Percentiles rank a stretch among this genome's conserved stretches.
These are phyloP conservation scores for Agrochola lychnidis DNA, from an alignment of 2,888 invertebrate genomes.

Conservation along the genomic window DNA sequence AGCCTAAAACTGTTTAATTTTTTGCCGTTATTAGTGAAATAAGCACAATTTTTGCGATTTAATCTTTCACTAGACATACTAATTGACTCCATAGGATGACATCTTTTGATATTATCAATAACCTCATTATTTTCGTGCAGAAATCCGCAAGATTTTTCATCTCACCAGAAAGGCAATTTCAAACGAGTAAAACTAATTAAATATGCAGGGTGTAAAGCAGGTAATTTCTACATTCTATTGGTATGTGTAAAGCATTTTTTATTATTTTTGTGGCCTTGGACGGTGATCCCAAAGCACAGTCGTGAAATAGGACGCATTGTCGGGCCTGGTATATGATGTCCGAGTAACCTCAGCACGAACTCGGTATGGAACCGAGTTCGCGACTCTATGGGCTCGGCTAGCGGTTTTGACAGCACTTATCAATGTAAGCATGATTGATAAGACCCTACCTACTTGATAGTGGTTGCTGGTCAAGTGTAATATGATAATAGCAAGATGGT, in stretches of 20 bases:
- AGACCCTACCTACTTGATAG: constrained; percentile 29
- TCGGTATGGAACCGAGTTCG: constrained; percentile 81
- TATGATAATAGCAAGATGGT: constrained; percentile 27
- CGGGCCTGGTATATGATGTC: constrained; percentile 82
- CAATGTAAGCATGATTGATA: constrained; percentile 40
- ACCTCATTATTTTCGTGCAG: not conserved
- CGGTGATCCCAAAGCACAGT: constrained; percentile 87
- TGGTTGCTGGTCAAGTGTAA: constrained; percentile 30
- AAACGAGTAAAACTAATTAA: not conserved
- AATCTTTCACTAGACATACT: not conserved
- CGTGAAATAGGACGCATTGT: constrained; percentile 87
- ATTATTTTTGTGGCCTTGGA: constrained; percentile 79
- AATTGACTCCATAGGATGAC: not conserved
- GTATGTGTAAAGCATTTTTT: not conserved
- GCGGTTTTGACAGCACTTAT: constrained; percentile 36
- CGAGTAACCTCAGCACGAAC: constrained; percentile 89
- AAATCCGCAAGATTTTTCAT: not conserved
- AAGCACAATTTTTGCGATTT: not conserved
- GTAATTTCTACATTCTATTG: not conserved
- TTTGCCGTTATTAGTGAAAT: constrained; percentile 3
- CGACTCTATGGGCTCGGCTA: constrained; percentile 89
- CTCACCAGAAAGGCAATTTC: not conserved
- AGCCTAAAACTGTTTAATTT: constrained; percentile 3
- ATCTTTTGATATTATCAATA: not conserved
- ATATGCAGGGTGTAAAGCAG: not conserved